Conservation (phyloP, 2,113 vertebrate genomes). For the Psilopsiagon aymara region DNA sequence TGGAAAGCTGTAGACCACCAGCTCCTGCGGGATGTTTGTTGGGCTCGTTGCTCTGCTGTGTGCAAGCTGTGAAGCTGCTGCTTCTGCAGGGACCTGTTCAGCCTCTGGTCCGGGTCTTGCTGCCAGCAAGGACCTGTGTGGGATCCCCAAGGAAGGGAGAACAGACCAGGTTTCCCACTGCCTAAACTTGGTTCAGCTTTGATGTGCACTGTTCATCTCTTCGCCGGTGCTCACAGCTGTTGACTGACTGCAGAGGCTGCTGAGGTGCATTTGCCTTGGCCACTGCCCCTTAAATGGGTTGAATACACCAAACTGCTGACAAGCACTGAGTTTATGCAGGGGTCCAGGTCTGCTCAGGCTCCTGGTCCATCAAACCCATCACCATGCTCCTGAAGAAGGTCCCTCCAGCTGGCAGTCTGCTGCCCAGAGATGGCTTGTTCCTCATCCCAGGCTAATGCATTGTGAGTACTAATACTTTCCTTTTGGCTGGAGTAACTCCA, state of each 20-base stretch:
- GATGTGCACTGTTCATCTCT: fast-evolving
- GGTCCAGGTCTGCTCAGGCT: not conserved
- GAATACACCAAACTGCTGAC: not conserved
- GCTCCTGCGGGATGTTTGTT: fast-evolving
- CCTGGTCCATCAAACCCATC: not conserved
- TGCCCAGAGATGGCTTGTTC: not conserved
- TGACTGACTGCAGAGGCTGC: not conserved
- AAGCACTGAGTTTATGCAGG: not conserved
- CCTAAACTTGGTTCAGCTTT: not conserved
- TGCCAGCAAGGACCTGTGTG: not conserved
- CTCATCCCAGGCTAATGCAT: not conserved
- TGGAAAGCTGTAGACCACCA: fast-evolving
- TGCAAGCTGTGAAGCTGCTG: not conserved
- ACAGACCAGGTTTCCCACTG: not conserved
- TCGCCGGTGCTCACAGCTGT: not conserved
- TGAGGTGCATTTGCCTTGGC: not conserved
- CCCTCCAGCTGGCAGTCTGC: not conserved
- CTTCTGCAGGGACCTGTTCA: not conserved
- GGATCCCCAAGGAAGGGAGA: not conserved
- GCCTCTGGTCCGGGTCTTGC: not conserved
- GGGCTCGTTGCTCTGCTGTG: fast-evolving
- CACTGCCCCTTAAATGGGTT: not conserved
- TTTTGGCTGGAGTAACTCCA: not conserved
- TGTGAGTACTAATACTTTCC: not conserved
- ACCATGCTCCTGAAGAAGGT: not conserved